Conservation (phyloP, 2,888 invertebrate species). For the Zelleria hepariella region DNA sequence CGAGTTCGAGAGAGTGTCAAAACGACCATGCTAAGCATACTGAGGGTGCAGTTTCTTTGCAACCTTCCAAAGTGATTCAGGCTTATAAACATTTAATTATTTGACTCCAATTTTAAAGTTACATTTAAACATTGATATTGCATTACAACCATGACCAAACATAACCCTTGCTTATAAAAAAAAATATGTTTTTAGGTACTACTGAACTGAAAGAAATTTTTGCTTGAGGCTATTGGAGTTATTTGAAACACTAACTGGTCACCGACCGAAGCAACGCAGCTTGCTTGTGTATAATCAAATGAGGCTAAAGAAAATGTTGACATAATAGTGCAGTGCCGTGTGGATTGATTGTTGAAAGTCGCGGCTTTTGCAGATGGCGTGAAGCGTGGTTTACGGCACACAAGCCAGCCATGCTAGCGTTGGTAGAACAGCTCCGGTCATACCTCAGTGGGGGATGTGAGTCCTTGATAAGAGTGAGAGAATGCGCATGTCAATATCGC, state of each 20-base stretch:
- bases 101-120: too few relatives aligned
- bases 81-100: too few relatives aligned
- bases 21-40: too few relatives aligned
- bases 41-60: too few relatives aligned
- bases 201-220: not conserved
- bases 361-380: constrained; percentile 66
- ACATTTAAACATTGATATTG: too few relatives aligned
- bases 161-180: too few relatives aligned
- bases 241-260: not conserved
- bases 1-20: too few relatives aligned
- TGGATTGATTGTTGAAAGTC: constrained; percentile 30
- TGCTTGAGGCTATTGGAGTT: not conserved
- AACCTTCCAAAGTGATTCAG: too few relatives aligned
- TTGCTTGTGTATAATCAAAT: not conserved
- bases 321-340: constrained; percentile 12
- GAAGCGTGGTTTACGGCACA: constrained; percentile 56
- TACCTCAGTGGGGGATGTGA: constrained; percentile 71
- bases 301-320: constrained; percentile 1
- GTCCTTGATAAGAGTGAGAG: constrained; percentile 28
- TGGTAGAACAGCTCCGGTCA: constrained; percentile 68
- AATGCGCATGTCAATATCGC: not conserved
- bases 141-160: too few relatives aligned
- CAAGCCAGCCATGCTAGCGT: constrained; percentile 67
- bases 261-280: not conserved
- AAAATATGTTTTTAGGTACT: not conserved